These are phyloP conservation scores for Sitodiplosis mosellana DNA, from an alignment of 1,140 invertebrate species.

Conservation along the genomic window DNA sequence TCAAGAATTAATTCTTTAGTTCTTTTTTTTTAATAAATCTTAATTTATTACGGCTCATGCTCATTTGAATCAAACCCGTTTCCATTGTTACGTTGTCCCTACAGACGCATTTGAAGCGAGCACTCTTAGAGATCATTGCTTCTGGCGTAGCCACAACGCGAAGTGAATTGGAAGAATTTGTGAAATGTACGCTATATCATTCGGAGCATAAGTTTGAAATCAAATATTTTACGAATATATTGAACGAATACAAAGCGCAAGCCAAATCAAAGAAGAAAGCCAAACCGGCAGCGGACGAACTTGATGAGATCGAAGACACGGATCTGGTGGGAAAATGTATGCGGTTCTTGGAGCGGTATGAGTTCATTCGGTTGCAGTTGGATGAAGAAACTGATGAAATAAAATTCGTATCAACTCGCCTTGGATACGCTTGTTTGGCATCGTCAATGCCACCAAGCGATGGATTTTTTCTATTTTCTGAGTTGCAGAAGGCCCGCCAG, in stretches of 20 bases:
- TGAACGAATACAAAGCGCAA: slow-evolving; percentile 6
- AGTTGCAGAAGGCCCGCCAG: slow-evolving; percentile 75
- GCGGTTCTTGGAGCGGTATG: slow-evolving; percentile 32
- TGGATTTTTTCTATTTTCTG: slow-evolving; percentile 69
- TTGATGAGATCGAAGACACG: background rate
- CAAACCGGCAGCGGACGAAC: background rate
- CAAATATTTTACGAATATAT: slow-evolving; percentile 8
- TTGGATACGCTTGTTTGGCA: slow-evolving; percentile 81
- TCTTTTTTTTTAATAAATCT: background rate
- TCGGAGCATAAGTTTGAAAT: background rate
- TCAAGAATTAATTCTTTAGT: too few relatives aligned
- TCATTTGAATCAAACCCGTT: slow-evolving; percentile 4
- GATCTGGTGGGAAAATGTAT: slow-evolving; percentile 21
- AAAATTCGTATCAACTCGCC: slow-evolving; percentile 57
- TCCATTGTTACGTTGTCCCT: too few relatives aligned
- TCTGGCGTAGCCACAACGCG: slow-evolving; percentile 60
- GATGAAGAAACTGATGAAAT: slow-evolving; percentile 25
- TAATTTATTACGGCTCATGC: too few relatives aligned
- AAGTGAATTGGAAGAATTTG: slow-evolving; percentile 57
- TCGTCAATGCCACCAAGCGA: slow-evolving; percentile 87
- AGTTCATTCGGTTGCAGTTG: slow-evolving; percentile 34
- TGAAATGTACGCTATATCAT: slow-evolving; percentile 50
- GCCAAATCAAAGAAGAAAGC: background rate
- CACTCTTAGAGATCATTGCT: slow-evolving; percentile 66
- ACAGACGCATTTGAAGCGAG: slow-evolving; percentile 33